Evolutionary conservation across 1,140 invertebrate species (phyloP).

Genomic region (Lamellibrachia luymesi): DNA sequence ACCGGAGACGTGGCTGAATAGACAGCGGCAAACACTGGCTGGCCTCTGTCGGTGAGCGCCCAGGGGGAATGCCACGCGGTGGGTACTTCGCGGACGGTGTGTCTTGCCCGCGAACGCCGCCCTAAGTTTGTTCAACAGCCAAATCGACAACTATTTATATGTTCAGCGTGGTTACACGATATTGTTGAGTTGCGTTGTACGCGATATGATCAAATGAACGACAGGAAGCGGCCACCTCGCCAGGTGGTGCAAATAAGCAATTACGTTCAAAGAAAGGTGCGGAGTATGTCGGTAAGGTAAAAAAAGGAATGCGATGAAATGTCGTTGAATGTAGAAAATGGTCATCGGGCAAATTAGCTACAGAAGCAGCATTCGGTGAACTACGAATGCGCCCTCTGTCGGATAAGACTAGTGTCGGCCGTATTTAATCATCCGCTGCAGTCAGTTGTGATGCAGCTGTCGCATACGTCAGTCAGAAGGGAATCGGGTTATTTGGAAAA

Average conservation of each 20-base stretch:
- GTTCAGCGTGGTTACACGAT: not conserved
- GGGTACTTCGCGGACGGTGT: not conserved
- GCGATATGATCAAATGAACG: conserved; percentile 1
- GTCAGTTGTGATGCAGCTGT: not conserved
- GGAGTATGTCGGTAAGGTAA: not conserved
- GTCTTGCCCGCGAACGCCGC: not conserved
- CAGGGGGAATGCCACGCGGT: not conserved
- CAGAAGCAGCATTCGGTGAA: not conserved
- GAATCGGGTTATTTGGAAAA: no score
- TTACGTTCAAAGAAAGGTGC: not conserved
- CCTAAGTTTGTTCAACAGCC: not conserved
- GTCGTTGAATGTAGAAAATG: not conserved
- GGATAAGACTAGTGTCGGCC: no score
- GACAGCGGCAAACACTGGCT: not conserved
- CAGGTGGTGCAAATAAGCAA: not conserved
- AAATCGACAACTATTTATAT: conserved; percentile 6
- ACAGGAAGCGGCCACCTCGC: not conserved
- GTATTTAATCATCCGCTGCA: no score
- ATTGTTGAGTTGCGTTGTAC: not conserved
- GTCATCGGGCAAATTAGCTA: not conserved
- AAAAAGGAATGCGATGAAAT: not conserved
- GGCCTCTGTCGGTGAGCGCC: no score
- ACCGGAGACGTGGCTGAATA: not conserved
- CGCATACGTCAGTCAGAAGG: no score
- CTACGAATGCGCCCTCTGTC: no score